Percentiles rank a stretch among this genome's conserved stretches.
phyloP scores from a whole-genome alignment of 1,140 invertebrate species.

The Drosophila littoralis region DNA sequence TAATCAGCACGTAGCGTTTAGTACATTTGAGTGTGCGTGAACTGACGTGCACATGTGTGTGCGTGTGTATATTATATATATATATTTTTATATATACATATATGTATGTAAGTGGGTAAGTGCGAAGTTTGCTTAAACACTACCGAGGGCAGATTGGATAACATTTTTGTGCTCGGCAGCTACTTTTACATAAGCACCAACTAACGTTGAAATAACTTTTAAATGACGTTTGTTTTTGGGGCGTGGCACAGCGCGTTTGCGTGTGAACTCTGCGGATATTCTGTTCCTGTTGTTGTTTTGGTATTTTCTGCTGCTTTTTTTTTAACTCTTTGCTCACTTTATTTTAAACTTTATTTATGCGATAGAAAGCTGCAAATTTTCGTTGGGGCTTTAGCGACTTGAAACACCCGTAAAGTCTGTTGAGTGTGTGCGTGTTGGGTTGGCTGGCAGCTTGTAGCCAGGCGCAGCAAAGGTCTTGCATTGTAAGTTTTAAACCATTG shows the following conservation, averaged over 20 bases:
- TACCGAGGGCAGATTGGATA: conserved; percentile 26
- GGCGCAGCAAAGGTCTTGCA: conserved; percentile 32
- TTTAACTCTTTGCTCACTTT: conserved; percentile 68
- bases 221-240: conserved; percentile 75
- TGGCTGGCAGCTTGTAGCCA: background rate
- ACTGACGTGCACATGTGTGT: conserved; percentile 27
- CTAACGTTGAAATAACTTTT: conserved; percentile 80
- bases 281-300: conserved; percentile 4
- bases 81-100: conserved; percentile 23
- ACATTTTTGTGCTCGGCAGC: conserved; percentile 47
- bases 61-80: conserved; percentile 13
- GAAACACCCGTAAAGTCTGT: conserved; percentile 32
- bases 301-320: conserved; percentile 3
- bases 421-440: conserved; percentile 1
- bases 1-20: conserved; percentile 80
- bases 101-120: conserved; percentile 27
- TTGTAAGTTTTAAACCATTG: conserved; percentile 79
- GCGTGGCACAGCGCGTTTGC: conserved; percentile 65
- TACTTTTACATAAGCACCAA: conserved; percentile 81
- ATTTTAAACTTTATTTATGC: conserved; percentile 82
- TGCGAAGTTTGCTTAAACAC: conserved; percentile 71
- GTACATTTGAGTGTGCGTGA: conserved; percentile 77
- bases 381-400: conserved; percentile 69
- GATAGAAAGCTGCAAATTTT: conserved; percentile 79
- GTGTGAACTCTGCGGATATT: conserved; percentile 64